Evolutionary conservation across 2,888 invertebrate species (phyloP), one percentile per base, ranked within the genome.

Genomic region (Steinernema carpocapsae): DNA sequence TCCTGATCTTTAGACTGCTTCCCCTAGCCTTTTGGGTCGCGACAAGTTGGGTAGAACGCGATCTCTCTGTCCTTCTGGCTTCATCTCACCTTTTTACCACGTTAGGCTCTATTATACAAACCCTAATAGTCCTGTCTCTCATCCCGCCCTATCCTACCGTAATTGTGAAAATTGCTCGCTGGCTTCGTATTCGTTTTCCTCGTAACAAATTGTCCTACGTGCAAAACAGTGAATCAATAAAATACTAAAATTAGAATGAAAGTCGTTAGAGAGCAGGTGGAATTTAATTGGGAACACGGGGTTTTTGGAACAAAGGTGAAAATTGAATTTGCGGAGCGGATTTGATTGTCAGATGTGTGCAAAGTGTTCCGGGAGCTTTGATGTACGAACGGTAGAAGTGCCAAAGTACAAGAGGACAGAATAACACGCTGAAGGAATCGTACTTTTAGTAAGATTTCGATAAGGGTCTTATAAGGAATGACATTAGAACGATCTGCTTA

Each of bases 201-300:
- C 64, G 64, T 1, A 64, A 64, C 64, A 64, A 64, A 26, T 64
- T 64, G 64, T 64, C 64, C 32, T 64, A 64, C 64, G 64, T 64
- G 64, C 64, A 64, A 29, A 64, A 29, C n/a, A 64, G 32, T 32
- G 64, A 64, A 2, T 64, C 64, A 32, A 64, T 64, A 64, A 64
- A 64, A 26, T 64, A 26, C 64, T 64, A 32, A 64, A 32, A 37
- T 37, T 37, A 37, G 37, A 37, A 37, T 37, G 3, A 37, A 6
- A 10, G 37, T 37, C 37, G 10, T 6, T 37, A 10, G 4, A 10
- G 10, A 10, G 37, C 37, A 37, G 37, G 37, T 37, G 37, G 37
- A 10, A 37, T 37, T 37, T 3, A 10, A 37, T 6, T 37, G 37
- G 37, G 37, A 37, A 6, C 10, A 6, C 37, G 10, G 37, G 37